Base-by-base conservation (phyloP, 2,113 vertebrate genomes). In the Sardina pilchardus region DNA sequence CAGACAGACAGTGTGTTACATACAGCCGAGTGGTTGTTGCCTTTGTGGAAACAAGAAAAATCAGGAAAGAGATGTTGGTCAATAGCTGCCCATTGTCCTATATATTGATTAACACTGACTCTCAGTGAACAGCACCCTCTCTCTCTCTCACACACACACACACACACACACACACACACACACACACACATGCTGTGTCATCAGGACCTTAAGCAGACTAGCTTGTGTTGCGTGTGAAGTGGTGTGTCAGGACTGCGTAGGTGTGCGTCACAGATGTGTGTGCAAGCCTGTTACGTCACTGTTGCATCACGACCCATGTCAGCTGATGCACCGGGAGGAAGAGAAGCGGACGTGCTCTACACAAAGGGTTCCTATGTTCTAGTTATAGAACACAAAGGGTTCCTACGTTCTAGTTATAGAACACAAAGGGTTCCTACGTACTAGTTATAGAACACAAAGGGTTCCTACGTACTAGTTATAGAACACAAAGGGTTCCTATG, bases 101-200 rank as follows among this genome's bases (percentile, higher is more conserved):
- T n/a, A n/a, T 67, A 67, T 67, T 67, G 59, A 67, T 67, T 67
- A 67, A 67, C 59, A 67, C 59, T 26, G 59, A 53, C 50, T 53
- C 50, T 53, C 50, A 53, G 16, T 17, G 16, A 53, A 53, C 17
- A 53, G 50, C 56, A n/a, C 21, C 4, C n/a, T n/a, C n/a, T n/a
- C n/a, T n/a, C n/a, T n/a, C n/a, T n/a, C n/a, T n/a, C n/a, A n/a
- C n/a, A n/a, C 56, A 63, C 56, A 19, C 56, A 63, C 21, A 19
- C 56, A 63, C 56, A 63, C 56, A 63, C 56, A 59, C 56, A 59
- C 21, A 59, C 24, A 59, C 24, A n/a, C 56, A 59, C 56, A 63
- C 56, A n/a, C 56, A 63, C 56, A 63, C 6, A 63, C 24, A 9
- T 26, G 56, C 56, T 63, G 4, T 63, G 56, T 63, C 24, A 63